Evolutionary conservation across 2,113 vertebrate genomes (phyloP), one percentile per base, ranked within the genome.

Genomic region (Rhynchomys soricoides): DNA sequence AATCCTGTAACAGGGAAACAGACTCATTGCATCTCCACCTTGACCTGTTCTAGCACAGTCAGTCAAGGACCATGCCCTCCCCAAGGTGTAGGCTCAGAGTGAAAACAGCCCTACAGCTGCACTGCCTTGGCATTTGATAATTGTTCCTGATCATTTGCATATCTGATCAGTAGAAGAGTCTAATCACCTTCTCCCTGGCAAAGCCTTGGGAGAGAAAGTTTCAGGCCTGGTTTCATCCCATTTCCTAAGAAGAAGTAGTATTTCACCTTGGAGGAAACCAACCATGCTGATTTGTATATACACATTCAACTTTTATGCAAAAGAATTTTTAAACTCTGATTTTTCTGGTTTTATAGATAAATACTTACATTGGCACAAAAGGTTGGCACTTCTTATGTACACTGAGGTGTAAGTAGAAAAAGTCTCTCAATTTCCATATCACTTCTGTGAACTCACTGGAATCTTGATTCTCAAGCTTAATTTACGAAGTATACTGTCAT

Each of bases 221-320:
- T 11, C 29, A 15, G 12, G 40, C 37, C 62, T 62, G 43, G 48
- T 90, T 90, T 10, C 7, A 40, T 71, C 55, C 73, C 34, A 16
- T 7, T 64, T 62, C 57, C 66, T 29, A 90, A 81, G 57, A 59
- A 81, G 86, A 17, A 17, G 43, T 64, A n/a, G 24, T 43, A 29
- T 26, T 96, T 97, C 62, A 86, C 82, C 83, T 97, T 97, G 89
- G 48, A 9, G 34, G 57, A 50, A 55, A 57, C 15, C 43, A 57
- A 13, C 31, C 0, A 37, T 10, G 3, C 1, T 48, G 3, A 55
- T 4, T 21, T 5, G n/a, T 4, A 22, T 17, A 52, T 1, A 34
- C 1, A 5, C 45, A 24, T 34, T 45, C 59, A 77, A n/a, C 57
- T 78, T 89, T 89, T 62, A 26, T 74, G 40, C 5, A 85, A 83